Evolutionary conservation across 1,140 invertebrate species (phyloP), one percentile per base, ranked within the genome.

Genomic region (Drosophila santomea): DNA sequence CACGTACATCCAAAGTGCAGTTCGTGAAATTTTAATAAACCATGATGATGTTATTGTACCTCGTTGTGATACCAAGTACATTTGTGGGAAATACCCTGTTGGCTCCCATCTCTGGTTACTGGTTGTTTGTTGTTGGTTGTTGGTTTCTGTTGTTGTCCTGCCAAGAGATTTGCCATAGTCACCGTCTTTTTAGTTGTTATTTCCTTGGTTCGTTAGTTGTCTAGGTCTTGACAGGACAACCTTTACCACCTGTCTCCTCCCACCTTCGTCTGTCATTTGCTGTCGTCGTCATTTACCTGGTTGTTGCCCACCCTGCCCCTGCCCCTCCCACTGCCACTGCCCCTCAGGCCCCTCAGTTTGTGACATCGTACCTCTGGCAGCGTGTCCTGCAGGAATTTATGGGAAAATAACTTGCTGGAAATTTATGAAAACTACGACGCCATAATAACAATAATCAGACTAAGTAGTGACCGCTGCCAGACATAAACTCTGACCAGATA

Each of bases 361-460:
- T 8, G 32, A 32, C 32, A 10, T 32, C 7, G 8, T 59, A 35
- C 56, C 15, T 38, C 25, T 44, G 12, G 59, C 69, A 59, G 59
- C 63, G 59, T 80, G 71, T 63, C 60, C 60, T 63, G 60, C 38
- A 14, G 54, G 73, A 89, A 88, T 89, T 88, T 83, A 89, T 89
- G 84, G 80, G 80, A 88, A 88, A 80, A 88, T 88, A 89, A 89
- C 83, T 89, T 89, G 79, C 64, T 89, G 83, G 72, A 73, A 89
- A 88, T 88, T 89, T 88, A 88, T 88, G 82, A 88, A 86, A 86
- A 86, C 84, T 88, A 83, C 80, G 84, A 84, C 84, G 84, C 84
- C 84, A 89, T 88, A 88, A 88, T 89, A 88, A 89, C 84, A 83
- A 88, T 88, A 88, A 89, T 89, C 85, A 89, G 84, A 88, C 84